Conservation (phyloP, 2,113 vertebrate genomes). For the Gallinago paraguaiae region DNA sequence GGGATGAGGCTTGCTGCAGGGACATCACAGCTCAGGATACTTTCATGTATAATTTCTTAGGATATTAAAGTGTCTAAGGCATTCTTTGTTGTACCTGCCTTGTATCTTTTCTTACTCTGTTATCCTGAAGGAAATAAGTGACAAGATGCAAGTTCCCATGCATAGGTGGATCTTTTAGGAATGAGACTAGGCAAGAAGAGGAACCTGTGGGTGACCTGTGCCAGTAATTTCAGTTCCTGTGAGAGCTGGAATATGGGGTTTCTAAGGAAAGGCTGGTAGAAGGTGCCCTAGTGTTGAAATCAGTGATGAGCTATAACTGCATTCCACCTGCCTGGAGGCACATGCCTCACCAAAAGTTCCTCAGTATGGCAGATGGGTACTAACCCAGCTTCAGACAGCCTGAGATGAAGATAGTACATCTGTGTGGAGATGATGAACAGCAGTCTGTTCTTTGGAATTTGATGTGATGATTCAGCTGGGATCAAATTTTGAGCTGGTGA, state of each 20-base stretch:
- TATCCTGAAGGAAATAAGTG: neutral
- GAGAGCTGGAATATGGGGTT: neutral
- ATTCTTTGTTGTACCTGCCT: neutral
- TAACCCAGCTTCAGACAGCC: neutral
- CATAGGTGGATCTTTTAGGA: neutral
- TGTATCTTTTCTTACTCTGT: neutral
- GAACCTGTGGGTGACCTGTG: neutral
- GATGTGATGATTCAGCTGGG: neutral
- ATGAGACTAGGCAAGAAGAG: neutral
- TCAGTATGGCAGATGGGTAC: neutral
- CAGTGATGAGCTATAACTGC: neutral
- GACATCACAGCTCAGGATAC: neutral
- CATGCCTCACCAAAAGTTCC: neutral
- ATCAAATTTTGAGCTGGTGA: neutral
- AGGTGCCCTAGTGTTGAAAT: neutral
- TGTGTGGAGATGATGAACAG: neutral
- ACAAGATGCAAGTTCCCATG: neutral
- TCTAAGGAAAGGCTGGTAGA: neutral
- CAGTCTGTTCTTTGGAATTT: neutral
- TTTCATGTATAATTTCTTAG: neutral
- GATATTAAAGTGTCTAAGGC: neutral
- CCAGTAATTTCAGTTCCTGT: neutral
- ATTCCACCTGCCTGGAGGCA: neutral
- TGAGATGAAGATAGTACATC: neutral
- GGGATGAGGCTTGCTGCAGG: neutral